Percentiles rank a stretch among this genome's conserved stretches.
phyloP scores from a whole-genome alignment of 30 jellyfish, hydroid and myxozoan genomes.

The Aurelia aurita region DNA sequence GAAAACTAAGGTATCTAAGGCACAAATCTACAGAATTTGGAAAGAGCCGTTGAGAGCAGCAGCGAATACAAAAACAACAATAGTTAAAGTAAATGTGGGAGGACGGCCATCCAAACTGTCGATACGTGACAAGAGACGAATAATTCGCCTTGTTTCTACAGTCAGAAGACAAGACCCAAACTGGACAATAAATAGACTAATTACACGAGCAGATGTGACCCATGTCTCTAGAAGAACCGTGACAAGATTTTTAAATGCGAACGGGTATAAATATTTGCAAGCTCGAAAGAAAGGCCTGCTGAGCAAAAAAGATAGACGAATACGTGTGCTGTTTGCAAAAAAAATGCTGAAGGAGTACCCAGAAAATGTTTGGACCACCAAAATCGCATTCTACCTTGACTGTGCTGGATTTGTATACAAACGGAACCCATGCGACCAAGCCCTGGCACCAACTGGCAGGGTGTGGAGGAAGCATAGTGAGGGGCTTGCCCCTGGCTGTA shows the following conservation, averaged over 20 bases:
- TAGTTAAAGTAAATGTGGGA: background rate
- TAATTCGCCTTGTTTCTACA: background rate
- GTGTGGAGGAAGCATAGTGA: constrained; percentile 39
- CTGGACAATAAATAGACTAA: constrained; percentile 4
- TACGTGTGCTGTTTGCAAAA: constrained; percentile 11
- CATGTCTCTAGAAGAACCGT: constrained; percentile 3
- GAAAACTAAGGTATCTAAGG: too few relatives aligned
- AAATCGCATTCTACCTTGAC: constrained; percentile 25
- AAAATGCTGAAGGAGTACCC: constrained; percentile 3
- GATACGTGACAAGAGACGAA: background rate
- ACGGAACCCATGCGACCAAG: constrained; percentile 43
- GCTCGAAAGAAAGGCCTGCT: constrained; percentile 25
- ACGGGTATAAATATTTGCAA: constrained; percentile 29
- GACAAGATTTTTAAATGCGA: background rate
- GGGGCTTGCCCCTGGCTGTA: constrained; percentile 28
- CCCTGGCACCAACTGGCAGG: constrained; percentile 30
- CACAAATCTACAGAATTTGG: too few relatives aligned
- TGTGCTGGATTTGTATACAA: constrained; percentile 41
- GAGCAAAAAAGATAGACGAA: background rate
- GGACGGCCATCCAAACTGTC: constrained; percentile 18
- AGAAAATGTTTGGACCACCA: background rate
- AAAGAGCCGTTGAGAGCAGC: background rate
- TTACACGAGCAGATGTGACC: background rate
- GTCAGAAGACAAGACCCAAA: constrained; percentile 15
- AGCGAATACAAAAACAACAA: background rate